These are phyloP conservation scores for Gisinianus flammeolus DNA, from an alignment of 2,888 invertebrate species.

Conservation along the genomic window DNA sequence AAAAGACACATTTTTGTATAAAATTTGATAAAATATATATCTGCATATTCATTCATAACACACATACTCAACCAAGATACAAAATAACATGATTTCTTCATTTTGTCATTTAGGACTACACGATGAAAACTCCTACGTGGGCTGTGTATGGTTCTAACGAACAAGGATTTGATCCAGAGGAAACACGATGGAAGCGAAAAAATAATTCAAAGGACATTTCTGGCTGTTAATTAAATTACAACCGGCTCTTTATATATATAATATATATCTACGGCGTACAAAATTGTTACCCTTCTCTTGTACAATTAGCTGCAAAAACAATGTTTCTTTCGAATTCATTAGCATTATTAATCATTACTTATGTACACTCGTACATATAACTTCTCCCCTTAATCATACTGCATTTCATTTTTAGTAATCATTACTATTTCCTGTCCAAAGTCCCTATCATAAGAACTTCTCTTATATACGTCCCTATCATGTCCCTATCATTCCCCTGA, in stretches of 20 bases:
- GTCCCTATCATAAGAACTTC: no score
- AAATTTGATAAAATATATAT: conserved; percentile 11
- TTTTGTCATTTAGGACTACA: conserved; percentile 63
- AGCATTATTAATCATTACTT: no score
- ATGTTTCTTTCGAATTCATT: no score
- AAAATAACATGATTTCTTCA: conserved; percentile 6
- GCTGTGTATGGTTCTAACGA: conserved; percentile 66
- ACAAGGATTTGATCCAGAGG: conserved; percentile 67
- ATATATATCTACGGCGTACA: not conserved
- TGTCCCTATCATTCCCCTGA: no score
- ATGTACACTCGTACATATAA: no score
- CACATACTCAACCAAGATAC: not conserved
- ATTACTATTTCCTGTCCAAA: no score
- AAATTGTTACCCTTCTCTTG: not conserved
- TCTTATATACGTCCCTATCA: no score
- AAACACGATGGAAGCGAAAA: conserved; percentile 63
- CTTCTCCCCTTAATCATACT: no score
- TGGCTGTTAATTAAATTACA: conserved; percentile 59
- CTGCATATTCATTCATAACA: no score
- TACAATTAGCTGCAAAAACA: no score
- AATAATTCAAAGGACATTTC: conserved; percentile 60
- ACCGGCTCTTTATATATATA: not conserved
- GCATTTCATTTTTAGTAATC: no score
- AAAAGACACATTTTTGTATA: not conserved
- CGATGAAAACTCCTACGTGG: conserved; percentile 66